Evolutionary conservation across 2,888 invertebrate genomes (phyloP), one percentile per base, ranked within the genome.

Genomic region (Habroteleia sp.): DNA sequence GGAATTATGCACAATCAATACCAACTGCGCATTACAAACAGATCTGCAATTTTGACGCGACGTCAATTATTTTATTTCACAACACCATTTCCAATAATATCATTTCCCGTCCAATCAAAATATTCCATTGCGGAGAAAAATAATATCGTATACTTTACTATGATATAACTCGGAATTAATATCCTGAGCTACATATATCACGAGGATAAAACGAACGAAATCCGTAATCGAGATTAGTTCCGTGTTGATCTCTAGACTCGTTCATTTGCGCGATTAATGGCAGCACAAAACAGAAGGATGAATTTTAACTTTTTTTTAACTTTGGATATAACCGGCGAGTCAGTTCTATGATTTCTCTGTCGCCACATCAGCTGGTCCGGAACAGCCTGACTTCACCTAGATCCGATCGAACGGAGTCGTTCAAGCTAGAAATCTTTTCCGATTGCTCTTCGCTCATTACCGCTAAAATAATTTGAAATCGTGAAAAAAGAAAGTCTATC

Each of bases 261-360:
- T 46, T 62, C 54, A 46, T 63, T 60, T 39, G 17, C 23, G 14
- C 46, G 62, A 52, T 54, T 63, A 33, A 56, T 54, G 14, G 14
- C 33, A 31, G 60, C 5, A 52, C 50, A 60, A 58, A 50, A 58
- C 37, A 69, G 42, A 10, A n/a, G 29, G 44, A 52, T 44, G 52
- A 37, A 65, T 74, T 77, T 75, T 54, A 65, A 69, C 46, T 74
- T 76, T 80, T 79, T 77, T 71, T 77, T 74, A 69, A 72, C 69
- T 74, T 73, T 71, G 68, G 65, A 60, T 75, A 75, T 76, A 78
- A 73, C 65, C 52, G 60, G 66, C 46, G 66, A 74, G 65, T 37
- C 42, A 71, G 44, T 69, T 76, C 66, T 71, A 42, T 60, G 78
- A 77, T 80, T 79, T 80, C 80, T 80, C 80, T 78, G 78, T 79